phyloP scores from a whole-genome alignment of 2,888 invertebrate species.

The Sesia apiformis region DNA sequence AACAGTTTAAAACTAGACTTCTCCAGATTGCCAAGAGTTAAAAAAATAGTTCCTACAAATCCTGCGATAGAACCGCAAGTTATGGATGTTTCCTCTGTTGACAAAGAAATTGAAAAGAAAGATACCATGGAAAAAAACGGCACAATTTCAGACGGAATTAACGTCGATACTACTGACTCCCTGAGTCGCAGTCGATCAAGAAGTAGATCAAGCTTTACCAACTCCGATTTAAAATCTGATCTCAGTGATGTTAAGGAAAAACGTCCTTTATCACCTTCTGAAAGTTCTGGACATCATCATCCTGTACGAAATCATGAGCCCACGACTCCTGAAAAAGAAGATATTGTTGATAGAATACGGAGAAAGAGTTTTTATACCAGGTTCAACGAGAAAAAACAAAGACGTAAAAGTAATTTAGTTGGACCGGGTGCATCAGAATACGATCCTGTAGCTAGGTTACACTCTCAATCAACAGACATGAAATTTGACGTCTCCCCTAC shows the following conservation, averaged over 20 bases:
- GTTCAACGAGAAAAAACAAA: conserved; percentile 88
- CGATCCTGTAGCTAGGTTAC: conserved; percentile 61
- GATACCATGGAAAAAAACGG: conserved; percentile 33
- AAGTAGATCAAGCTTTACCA: conserved; percentile 56
- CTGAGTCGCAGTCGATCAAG: conserved; percentile 51
- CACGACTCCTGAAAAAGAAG: conserved; percentile 75
- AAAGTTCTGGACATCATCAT: conserved; percentile 34
- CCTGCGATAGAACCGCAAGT: conserved; percentile 71
- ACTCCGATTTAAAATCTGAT: conserved; percentile 68
- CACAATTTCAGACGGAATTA: conserved; percentile 27
- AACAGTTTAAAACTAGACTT: conserved; percentile 78
- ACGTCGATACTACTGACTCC: conserved; percentile 27
- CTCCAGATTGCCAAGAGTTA: conserved; percentile 73
- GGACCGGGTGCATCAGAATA: conserved; percentile 77
- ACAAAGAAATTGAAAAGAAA: conserved; percentile 48
- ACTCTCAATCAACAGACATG: conserved; percentile 41
- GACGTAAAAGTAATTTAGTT: conserved; percentile 79
- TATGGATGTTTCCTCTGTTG: conserved; percentile 36
- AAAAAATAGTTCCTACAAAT: conserved; percentile 73
- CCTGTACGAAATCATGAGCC: conserved; percentile 60
- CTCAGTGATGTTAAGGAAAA: conserved; percentile 39
- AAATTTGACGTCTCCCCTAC: conserved; percentile 55
- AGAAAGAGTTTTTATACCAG: conserved; percentile 92
- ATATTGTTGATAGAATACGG: conserved; percentile 88
- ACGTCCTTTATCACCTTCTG: conserved; percentile 32